phyloP scores from a whole-genome alignment of 2,888 invertebrate species.

The Poecilus cupreus region DNA sequence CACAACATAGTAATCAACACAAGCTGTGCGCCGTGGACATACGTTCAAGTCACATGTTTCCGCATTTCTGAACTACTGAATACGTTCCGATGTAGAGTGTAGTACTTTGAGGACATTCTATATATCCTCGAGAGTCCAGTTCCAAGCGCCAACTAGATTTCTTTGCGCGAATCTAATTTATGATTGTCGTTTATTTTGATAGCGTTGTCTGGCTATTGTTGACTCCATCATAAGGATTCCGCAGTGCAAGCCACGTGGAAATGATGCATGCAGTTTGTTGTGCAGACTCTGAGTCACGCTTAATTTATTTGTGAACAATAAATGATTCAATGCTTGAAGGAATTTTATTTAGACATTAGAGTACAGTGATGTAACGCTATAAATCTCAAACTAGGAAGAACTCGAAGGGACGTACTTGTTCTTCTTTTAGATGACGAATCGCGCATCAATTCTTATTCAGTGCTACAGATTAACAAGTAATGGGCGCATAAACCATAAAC shows the following conservation, averaged over 20 bases:
- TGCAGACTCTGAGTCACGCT: neutral
- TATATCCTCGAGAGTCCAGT: neutral
- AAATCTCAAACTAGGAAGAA: too few relatives aligned
- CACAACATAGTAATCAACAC: constrained; percentile 18
- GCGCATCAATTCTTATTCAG: too few relatives aligned
- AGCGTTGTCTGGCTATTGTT: constrained; percentile 31
- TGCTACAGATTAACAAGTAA: too few relatives aligned
- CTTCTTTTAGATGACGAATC: too few relatives aligned
- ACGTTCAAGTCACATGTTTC: neutral
- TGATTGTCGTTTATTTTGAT: neutral
- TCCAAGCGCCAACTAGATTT: neutral
- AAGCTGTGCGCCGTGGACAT: neutral
- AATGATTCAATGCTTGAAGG: constrained; percentile 3
- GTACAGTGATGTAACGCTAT: too few relatives aligned
- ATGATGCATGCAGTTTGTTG: constrained; percentile 36
- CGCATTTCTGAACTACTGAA: too few relatives aligned
- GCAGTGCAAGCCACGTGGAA: constrained; percentile 28
- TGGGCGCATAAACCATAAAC: too few relatives aligned
- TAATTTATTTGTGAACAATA: constrained; percentile 18
- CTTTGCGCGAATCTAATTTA: constrained; percentile 7
- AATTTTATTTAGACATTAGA: neutral
- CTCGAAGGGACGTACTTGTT: too few relatives aligned
- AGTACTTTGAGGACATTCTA: too few relatives aligned
- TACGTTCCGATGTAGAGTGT: too few relatives aligned
- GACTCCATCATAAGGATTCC: constrained; percentile 42